These are phyloP conservation scores for Sericinus montela DNA, from an alignment of 2,888 invertebrate species.

Conservation along the genomic window DNA sequence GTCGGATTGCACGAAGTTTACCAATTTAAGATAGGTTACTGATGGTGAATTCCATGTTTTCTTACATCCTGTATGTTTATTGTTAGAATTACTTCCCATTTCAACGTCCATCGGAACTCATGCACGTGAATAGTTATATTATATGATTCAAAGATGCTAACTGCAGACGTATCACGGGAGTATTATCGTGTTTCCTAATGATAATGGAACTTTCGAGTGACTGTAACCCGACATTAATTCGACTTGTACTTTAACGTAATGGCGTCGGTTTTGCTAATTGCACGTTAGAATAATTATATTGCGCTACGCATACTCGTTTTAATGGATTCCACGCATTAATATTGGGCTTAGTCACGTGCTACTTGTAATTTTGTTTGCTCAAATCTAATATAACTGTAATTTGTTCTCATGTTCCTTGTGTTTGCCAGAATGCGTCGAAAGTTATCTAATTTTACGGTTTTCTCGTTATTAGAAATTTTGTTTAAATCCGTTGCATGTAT, in stretches of 20 bases:
- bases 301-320: conserved; percentile 59
- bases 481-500: not conserved
- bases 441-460: conserved; percentile 12
- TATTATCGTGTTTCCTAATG: conserved; percentile 66
- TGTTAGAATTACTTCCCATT: not conserved
- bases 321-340: conserved; percentile 62
- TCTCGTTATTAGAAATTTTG: not conserved
- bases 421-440: conserved; percentile 9
- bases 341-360: conserved; percentile 45
- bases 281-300: conserved; percentile 72
- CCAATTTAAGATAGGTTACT: too few relatives aligned
- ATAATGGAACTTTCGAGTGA: conserved; percentile 77
- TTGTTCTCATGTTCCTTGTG: conserved; percentile 19
- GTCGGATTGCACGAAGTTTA: too few relatives aligned
- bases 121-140: conserved; percentile 1
- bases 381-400: conserved; percentile 34
- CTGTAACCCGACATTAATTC: conserved; percentile 75
- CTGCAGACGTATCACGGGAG: conserved; percentile 50
- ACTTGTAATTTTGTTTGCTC: conserved; percentile 34
- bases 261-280: conserved; percentile 77
- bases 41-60: too few relatives aligned
- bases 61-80: too few relatives aligned
- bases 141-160: conserved; percentile 10
- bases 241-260: conserved; percentile 71
- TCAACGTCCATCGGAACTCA: not conserved